Evolutionary conservation across 1,140 invertebrate genomes (phyloP).

Genomic region (Drosophila orena): DNA sequence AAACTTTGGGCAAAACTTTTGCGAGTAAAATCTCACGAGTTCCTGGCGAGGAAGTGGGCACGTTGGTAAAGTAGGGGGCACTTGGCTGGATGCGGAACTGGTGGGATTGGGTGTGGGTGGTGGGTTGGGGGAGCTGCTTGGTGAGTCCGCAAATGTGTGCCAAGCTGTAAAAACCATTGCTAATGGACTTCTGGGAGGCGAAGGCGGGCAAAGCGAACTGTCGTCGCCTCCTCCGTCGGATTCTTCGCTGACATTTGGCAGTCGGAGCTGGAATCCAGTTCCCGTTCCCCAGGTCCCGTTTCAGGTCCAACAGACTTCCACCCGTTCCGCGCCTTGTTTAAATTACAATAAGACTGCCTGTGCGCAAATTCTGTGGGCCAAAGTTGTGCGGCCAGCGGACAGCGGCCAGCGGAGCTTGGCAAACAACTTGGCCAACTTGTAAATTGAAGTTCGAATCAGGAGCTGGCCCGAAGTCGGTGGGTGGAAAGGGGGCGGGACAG

Average conservation of each 20-base stretch:
- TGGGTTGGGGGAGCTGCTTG: neutral
- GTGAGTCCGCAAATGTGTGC: slow-evolving; percentile 64
- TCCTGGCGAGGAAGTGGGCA: slow-evolving; percentile 38
- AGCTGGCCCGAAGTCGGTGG: slow-evolving; percentile 14
- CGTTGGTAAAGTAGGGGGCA: slow-evolving; percentile 19
- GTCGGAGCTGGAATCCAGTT: slow-evolving; percentile 67
- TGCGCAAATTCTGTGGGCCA: slow-evolving; percentile 42
- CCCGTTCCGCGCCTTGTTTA: slow-evolving; percentile 60
- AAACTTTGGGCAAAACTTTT: slow-evolving; percentile 72
- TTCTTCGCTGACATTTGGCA: slow-evolving; percentile 77
- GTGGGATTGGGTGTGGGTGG: neutral
- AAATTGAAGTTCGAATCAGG: slow-evolving; percentile 75
- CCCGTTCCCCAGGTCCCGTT: slow-evolving; percentile 47
- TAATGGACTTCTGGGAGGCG: slow-evolving; percentile 77
- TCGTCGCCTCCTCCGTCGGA: slow-evolving; percentile 57
- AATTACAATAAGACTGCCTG: slow-evolving; percentile 72
- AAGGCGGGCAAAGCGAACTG: slow-evolving; percentile 60
- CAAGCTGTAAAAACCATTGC: slow-evolving; percentile 81
- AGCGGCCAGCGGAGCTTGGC: slow-evolving; percentile 52
- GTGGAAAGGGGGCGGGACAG: slow-evolving; percentile 6
- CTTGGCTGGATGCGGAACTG: slow-evolving; percentile 11
- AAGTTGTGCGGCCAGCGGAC: slow-evolving; percentile 43
- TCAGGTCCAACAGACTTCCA: slow-evolving; percentile 9
- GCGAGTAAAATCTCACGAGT: slow-evolving; percentile 76
- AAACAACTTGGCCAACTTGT: slow-evolving; percentile 79